phyloP scores from a whole-genome alignment of 1,140 invertebrate genomes.

The Drosophila baimaii region DNA sequence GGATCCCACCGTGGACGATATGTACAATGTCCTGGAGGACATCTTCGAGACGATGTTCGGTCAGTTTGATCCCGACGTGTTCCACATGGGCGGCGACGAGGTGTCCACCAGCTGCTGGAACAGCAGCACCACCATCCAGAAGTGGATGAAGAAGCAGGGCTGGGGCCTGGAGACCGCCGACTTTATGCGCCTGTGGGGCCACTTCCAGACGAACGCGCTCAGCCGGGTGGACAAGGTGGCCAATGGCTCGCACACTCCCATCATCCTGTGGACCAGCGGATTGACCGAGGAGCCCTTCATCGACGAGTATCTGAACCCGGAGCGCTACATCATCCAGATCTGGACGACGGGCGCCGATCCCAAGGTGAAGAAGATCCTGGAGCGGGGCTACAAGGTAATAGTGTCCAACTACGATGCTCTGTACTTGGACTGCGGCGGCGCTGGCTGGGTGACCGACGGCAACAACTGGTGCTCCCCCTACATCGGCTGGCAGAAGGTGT shows the following conservation, averaged over 20 bases:
- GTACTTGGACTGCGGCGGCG: constrained; percentile 93
- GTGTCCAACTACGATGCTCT: constrained; percentile 93
- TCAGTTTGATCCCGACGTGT: constrained; percentile 89
- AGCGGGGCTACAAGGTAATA: constrained; percentile 90
- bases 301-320: constrained; percentile 88
- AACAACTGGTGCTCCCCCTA: constrained; percentile 95
- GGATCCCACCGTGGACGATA: constrained; percentile 89
- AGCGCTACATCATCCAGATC: constrained; percentile 92
- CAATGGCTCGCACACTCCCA: constrained; percentile 84
- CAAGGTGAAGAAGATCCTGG: constrained; percentile 87
- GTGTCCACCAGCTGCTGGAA: constrained; percentile 92
- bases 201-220: constrained; percentile 89
- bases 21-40: constrained; percentile 90
- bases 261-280: constrained; percentile 93
- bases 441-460: constrained; percentile 87
- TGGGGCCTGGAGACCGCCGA: constrained; percentile 87
- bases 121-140: constrained; percentile 87
- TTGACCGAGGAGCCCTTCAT: constrained; percentile 89
- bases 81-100: constrained; percentile 96
- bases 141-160: constrained; percentile 88
- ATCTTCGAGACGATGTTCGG: constrained; percentile 89
- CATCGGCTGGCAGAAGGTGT: constrained; percentile 94
- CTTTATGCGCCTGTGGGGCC: constrained; percentile 90
- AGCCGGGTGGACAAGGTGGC: constrained; percentile 86
- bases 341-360: constrained; percentile 89